Evolutionary conservation across 2,113 vertebrate genomes (phyloP).

Genomic region (Tringa solitaria): DNA sequence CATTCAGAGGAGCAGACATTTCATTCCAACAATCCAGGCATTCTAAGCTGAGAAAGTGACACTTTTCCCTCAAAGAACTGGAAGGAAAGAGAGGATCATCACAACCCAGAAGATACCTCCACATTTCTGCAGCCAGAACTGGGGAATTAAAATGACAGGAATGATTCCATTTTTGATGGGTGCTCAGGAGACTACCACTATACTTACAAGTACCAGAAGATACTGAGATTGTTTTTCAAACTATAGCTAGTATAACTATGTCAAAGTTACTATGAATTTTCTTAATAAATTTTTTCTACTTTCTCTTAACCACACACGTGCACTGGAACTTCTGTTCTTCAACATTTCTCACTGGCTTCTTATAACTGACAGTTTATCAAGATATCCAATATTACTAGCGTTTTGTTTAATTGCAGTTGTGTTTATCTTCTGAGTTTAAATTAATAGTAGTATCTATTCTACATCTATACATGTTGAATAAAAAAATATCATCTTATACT

Average conservation of each 20-base stretch:
- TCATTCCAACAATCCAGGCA: background rate
- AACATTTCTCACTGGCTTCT: background rate
- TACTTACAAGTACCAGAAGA: background rate
- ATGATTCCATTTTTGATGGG: background rate
- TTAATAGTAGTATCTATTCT: background rate
- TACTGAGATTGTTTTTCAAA: background rate
- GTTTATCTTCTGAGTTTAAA: background rate
- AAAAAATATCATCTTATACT: slow-evolving; percentile 19
- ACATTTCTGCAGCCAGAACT: background rate
- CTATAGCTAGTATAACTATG: background rate
- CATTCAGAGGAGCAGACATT: background rate
- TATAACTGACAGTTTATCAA: background rate
- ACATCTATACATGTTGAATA: background rate
- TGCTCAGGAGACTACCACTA: background rate
- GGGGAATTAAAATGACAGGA: background rate
- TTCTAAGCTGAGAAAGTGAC: background rate
- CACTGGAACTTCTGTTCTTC: background rate
- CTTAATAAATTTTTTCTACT: background rate
- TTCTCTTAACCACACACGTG: background rate
- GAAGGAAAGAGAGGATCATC: background rate
- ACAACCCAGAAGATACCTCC: background rate
- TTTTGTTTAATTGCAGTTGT: background rate
- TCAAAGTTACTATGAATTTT: background rate
- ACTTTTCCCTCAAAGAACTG: background rate
- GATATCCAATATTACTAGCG: background rate